Conservation (phyloP, 1,140 invertebrate species). For the Pseudachorutes palmiensis region DNA sequence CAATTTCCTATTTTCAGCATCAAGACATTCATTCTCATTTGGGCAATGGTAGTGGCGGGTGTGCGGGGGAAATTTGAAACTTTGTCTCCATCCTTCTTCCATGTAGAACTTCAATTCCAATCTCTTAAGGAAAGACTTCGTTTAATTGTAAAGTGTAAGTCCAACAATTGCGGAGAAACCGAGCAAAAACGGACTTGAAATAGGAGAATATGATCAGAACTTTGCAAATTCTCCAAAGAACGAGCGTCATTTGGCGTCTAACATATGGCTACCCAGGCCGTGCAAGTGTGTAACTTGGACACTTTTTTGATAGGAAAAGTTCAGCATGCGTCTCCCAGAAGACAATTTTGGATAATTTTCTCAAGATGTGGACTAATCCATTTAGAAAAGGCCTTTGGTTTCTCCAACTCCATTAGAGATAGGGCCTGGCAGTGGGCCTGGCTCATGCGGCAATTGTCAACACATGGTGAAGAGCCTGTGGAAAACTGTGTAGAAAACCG, state of each 20-base stretch:
- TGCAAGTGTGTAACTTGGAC: background rate
- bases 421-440: background rate
- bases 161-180: no score
- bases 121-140: background rate
- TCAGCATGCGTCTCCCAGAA: background rate
- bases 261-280: no score
- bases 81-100: background rate
- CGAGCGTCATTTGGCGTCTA: no score
- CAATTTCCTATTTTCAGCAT: background rate
- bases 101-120: background rate
- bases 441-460: background rate
- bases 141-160: no score
- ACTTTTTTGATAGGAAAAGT: background rate
- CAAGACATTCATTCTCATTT: constrained; percentile 7
- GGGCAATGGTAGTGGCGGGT: no score
- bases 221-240: no score
- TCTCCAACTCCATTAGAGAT: background rate
- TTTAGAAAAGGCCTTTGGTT: background rate
- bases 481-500: no score
- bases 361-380: background rate
- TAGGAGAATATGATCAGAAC: no score
- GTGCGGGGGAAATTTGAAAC: no score
- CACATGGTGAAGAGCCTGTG: no score
- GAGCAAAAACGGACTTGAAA: no score
- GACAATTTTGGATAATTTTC: background rate